Evolutionary conservation across 2,888 invertebrate genomes (phyloP).

Genomic region (Rugalucina vietnamica): DNA sequence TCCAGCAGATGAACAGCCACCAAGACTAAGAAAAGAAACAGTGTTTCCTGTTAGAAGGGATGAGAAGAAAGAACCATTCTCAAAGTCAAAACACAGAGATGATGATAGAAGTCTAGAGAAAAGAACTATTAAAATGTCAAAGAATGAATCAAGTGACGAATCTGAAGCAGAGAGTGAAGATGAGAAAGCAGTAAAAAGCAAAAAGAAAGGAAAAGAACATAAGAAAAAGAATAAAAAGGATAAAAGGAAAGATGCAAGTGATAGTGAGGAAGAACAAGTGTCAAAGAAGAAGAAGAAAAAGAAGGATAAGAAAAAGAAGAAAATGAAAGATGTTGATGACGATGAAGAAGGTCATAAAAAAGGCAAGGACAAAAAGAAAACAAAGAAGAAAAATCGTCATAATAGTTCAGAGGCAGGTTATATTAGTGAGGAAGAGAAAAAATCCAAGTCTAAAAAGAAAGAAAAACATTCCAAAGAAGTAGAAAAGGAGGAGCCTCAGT

Average conservation of each 20-base stretch:
- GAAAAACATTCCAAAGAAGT: neutral
- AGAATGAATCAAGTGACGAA: conserved; percentile 37
- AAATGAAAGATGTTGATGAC: conserved; percentile 43
- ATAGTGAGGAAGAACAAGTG: conserved; percentile 52
- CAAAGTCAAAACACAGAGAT: neutral
- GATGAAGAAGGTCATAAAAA: conserved; percentile 36
- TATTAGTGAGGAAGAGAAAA: conserved; percentile 28
- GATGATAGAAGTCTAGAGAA: neutral
- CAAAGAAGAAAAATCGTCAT: conserved; percentile 26
- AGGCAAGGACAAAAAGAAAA: conserved; percentile 42
- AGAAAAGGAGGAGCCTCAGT: conserved; percentile 17
- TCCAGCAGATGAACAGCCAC: neutral
- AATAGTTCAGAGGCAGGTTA: neutral
- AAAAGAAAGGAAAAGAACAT: conserved; percentile 12
- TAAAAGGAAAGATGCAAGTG: conserved; percentile 33
- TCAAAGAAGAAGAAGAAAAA: conserved; percentile 44
- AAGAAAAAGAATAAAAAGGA: conserved; percentile 22
- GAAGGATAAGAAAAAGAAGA: conserved; percentile 52
- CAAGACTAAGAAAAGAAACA: neutral
- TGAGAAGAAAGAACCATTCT: neutral
- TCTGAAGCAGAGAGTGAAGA: conserved; percentile 13
- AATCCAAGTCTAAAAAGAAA: conserved; percentile 12
- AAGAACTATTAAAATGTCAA: neutral
- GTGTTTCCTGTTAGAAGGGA: neutral
- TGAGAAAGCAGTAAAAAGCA: neutral